Conservation (phyloP, 2,888 invertebrate genomes). For the Eilema griseolum region DNA sequence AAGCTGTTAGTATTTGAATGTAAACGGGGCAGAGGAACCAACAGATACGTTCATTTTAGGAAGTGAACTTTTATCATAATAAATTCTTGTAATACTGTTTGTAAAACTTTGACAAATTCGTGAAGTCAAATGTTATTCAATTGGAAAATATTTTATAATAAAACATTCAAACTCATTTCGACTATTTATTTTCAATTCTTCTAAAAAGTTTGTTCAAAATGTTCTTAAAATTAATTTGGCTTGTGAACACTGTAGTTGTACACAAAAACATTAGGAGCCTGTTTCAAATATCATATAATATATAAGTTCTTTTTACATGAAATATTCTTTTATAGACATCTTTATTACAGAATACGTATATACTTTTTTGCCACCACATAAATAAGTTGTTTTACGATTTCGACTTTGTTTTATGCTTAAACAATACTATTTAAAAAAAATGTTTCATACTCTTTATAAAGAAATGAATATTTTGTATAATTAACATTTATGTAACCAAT, state of each 20-base stretch:
- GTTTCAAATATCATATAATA: neutral
- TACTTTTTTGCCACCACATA: neutral
- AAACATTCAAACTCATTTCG: slow-evolving; percentile 39
- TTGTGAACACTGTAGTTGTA: slow-evolving; percentile 56
- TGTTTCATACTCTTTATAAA: too few species aligned
- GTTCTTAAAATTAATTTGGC: slow-evolving; percentile 56
- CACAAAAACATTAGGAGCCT: slow-evolving; percentile 23
- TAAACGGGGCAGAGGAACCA: neutral
- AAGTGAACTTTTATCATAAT: slow-evolving; percentile 7
- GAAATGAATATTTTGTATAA: too few species aligned
- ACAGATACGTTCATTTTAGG: neutral
- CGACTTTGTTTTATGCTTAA: neutral
- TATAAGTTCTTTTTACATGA: neutral
- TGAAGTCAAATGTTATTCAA: slow-evolving; percentile 30
- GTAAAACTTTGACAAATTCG: slow-evolving; percentile 8
- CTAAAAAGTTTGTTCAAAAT: slow-evolving; percentile 15
- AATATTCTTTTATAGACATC: neutral
- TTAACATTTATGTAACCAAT: neutral
- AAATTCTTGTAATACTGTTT: slow-evolving; percentile 13
- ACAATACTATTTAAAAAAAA: too few species aligned
- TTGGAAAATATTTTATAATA: slow-evolving; percentile 34
- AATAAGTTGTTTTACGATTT: neutral
- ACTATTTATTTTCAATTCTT: slow-evolving; percentile 28
- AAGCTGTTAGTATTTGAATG: slow-evolving; percentile 18
- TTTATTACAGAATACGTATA: neutral